Evolutionary conservation across 2,888 invertebrate species (phyloP), one percentile per base, ranked within the genome.

Genomic region (Phaedon cochleariae): DNA sequence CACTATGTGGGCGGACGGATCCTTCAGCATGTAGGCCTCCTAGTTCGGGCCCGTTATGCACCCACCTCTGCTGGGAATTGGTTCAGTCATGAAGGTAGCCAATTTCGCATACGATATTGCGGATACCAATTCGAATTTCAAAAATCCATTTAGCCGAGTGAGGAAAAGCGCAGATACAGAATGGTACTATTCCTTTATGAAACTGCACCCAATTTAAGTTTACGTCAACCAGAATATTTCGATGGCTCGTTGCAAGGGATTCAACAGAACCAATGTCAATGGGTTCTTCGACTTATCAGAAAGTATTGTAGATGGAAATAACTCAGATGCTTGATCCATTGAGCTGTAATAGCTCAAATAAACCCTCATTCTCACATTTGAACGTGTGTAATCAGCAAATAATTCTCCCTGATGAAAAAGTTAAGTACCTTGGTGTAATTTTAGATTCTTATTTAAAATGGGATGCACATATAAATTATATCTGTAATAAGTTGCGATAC

Each of bases 361-460:
- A 29, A 29, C 29, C 29, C 7, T 29, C 29, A 29, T 29, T 29
- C 7, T 29, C 29, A 29, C 29, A 29, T 7, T 29, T 29, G 29
- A 29, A 29, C 29, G 29, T 29, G 5, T 4, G 29, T 29, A 29
- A 29, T 29, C 53, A 53, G 15, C 31, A 53, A 53, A 22, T 53
- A 53, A 48, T 48, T 48, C 29, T 26, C n/a, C 26, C 52, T 21
- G 55, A 37, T 12, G 18, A 17, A 37, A 37, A 55, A 41, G 45
- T 55, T 1, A 55, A 55, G 15, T 55, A 41, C 41, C 15, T 55
- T 6, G 55, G 55, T 7, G 45, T 55, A 2, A 55, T 55, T 41
- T 17, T 37, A 5, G 55, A 55, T 45, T 45, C 55, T 18, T 34
- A 52, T 29, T 21, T 61, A 2, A 52, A 53, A 29, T 61, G 61